A percentile compares a stretch with the other conserved stretches of the same genome.
Evolutionary conservation across 2,797 vertebrate species (phyloP).

Genomic region (Cirrhinus molitorella): DNA sequence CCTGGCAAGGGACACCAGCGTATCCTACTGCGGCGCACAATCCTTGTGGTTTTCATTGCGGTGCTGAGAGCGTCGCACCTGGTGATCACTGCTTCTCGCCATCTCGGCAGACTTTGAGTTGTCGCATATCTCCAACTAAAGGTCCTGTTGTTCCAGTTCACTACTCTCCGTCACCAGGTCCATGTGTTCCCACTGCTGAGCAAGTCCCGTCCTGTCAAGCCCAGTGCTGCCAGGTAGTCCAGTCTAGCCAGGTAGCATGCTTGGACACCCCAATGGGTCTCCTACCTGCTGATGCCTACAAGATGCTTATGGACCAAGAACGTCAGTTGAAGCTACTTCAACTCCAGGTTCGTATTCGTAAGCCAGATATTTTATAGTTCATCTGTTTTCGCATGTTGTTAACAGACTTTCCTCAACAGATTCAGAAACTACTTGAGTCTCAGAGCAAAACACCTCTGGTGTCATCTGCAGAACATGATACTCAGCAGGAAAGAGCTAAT

Average conservation of each 20-base stretch:
- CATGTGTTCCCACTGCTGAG: slow-evolving; percentile 62
- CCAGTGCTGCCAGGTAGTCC: slow-evolving; percentile 65
- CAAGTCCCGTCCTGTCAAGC: slow-evolving; percentile 64
- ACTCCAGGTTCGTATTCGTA: slow-evolving; percentile 82
- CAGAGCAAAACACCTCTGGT: slow-evolving; percentile 74
- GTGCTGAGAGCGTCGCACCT: slow-evolving; percentile 66
- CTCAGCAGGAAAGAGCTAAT: slow-evolving; percentile 58
- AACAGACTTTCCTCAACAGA: slow-evolving; percentile 73
- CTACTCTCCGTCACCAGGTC: slow-evolving; percentile 62
- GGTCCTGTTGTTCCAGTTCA: slow-evolving; percentile 72
- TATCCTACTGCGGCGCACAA: slow-evolving; percentile 58
- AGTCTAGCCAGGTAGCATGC: slow-evolving; percentile 58
- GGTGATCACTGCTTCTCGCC: slow-evolving; percentile 66
- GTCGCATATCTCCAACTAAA: slow-evolving; percentile 68
- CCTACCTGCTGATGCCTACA: slow-evolving; percentile 84
- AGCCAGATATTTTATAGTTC: not conserved
- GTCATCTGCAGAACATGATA: slow-evolving; percentile 50
- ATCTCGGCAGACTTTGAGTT: slow-evolving; percentile 68
- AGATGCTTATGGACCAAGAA: slow-evolving; percentile 89
- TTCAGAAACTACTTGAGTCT: slow-evolving; percentile 91
- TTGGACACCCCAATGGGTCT: slow-evolving; percentile 66
- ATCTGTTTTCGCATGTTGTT: not conserved
- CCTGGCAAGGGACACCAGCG: slow-evolving; percentile 71
- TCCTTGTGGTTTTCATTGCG: not conserved
- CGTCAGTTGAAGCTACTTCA: slow-evolving; percentile 92